Percentiles rank a stretch among this genome's conserved stretches.
These are phyloP conservation scores for Pempheris klunzingeri DNA, from an alignment of 2,797 vertebrate genomes.

Conservation along the genomic window DNA sequence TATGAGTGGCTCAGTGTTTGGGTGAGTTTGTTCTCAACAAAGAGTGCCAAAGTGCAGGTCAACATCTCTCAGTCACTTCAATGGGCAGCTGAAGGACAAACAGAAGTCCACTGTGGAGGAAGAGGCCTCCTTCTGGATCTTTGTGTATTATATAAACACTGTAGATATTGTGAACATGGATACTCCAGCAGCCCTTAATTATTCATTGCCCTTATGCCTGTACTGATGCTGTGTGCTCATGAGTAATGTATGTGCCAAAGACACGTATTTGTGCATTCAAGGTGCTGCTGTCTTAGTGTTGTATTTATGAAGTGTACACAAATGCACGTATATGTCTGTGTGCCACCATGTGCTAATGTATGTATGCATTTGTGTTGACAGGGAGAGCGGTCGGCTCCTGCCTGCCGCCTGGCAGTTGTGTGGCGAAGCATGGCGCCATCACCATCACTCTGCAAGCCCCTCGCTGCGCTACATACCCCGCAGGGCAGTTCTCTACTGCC, in stretches of 20 bases:
- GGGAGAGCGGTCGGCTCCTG: slow-evolving; percentile 66
- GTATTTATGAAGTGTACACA: slow-evolving; percentile 26
- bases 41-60: slow-evolving; percentile 80
- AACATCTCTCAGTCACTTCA: slow-evolving; percentile 77
- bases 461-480: slow-evolving; percentile 91
- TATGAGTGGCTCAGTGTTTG: slow-evolving; percentile 80
- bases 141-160: slow-evolving; percentile 6
- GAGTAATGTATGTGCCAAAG: slow-evolving; percentile 46
- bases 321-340: slow-evolving; percentile 16
- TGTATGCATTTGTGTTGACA: slow-evolving; percentile 73
- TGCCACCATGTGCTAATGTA: slow-evolving; percentile 41
- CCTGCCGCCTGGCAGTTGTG: slow-evolving; percentile 66
- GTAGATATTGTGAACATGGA: slow-evolving; percentile 63
- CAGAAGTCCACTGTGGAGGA: slow-evolving; percentile 63
- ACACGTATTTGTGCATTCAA: slow-evolving; percentile 32
- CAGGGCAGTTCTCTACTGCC: slow-evolving; percentile 95
- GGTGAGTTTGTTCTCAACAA: slow-evolving; percentile 82
- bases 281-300: slow-evolving; percentile 5
- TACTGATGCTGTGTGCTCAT: slow-evolving; percentile 41
- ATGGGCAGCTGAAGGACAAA: slow-evolving; percentile 83
- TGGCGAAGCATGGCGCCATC: slow-evolving; percentile 64
- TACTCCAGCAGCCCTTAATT: slow-evolving; percentile 67
- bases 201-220: slow-evolving; percentile 54
- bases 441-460: slow-evolving; percentile 77
- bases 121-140: slow-evolving; percentile 19